Conservation (phyloP, 2,113 vertebrate species). For the Hiodon tergisus region DNA sequence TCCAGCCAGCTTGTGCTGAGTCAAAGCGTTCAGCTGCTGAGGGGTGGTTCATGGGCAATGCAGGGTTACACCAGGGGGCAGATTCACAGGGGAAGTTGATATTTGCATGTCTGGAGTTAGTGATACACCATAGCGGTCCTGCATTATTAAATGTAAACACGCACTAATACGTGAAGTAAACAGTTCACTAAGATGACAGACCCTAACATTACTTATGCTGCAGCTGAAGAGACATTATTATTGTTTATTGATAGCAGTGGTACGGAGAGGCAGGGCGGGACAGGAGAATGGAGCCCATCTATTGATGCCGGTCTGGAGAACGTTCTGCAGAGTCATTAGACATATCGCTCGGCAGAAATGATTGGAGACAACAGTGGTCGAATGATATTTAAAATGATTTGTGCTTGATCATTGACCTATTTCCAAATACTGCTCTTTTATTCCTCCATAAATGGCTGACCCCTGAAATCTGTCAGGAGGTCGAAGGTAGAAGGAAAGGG, state of each 20-base stretch:
- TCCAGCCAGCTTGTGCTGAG: no score
- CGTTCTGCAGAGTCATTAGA: background rate
- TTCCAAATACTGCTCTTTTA: background rate
- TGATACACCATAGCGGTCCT: no score
- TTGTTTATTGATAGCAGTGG: no score
- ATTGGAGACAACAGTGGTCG: background rate
- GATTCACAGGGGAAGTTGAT: no score
- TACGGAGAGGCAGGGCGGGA: background rate
- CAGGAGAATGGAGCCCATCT: background rate
- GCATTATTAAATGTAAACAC: no score
- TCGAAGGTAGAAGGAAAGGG: background rate
- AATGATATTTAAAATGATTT: background rate
- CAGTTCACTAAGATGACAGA: no score
- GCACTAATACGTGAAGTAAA: no score
- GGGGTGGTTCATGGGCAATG: no score
- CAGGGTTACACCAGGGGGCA: no score
- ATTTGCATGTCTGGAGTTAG: no score
- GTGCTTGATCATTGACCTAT: slow-evolving; percentile 8
- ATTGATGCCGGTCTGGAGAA: background rate
- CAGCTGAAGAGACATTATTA: no score
- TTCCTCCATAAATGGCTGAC: background rate
- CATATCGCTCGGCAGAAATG: background rate
- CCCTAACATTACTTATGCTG: background rate
- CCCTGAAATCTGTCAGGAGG: background rate
- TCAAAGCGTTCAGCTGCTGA: no score